Percentiles rank a stretch among this genome's conserved stretches.
These are phyloP conservation scores for Tragelaphus buxtoni DNA, from an alignment of 2,113 vertebrate species.

Conservation along the genomic window DNA sequence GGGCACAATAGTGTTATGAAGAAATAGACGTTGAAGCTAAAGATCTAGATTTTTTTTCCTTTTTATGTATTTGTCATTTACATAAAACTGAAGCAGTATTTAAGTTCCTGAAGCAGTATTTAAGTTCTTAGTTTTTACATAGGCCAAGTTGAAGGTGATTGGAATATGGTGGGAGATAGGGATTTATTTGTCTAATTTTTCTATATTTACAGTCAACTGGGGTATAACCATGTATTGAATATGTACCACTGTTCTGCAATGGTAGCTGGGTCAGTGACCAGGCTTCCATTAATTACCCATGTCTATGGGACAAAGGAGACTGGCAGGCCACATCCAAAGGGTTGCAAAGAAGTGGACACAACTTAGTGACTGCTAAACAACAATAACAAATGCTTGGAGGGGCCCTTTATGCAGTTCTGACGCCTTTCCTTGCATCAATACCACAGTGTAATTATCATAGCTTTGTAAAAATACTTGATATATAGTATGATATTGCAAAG, in stretches of 20 bases:
- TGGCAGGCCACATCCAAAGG: not conserved
- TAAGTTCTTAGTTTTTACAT: not conserved
- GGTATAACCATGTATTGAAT: not conserved
- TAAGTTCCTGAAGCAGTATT: not conserved
- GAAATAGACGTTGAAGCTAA: not conserved
- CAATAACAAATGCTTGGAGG: not conserved
- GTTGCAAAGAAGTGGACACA: not conserved
- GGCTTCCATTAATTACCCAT: not conserved
- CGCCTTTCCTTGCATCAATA: not conserved
- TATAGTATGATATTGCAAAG: not conserved
- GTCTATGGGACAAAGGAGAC: not conserved
- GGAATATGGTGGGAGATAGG: not conserved
- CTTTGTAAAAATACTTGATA: not conserved
- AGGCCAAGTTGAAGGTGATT: not conserved
- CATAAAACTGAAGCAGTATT: not conserved
- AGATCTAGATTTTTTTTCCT: not conserved
- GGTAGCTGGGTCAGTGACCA: not conserved
- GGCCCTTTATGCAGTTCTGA: not conserved
- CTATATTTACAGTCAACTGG: not conserved
- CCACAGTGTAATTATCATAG: not conserved
- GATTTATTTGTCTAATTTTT: not conserved
- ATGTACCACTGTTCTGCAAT: not conserved
- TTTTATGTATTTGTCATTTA: not conserved
- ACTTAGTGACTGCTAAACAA: not conserved
- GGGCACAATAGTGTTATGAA: not conserved